Conservation (phyloP, 2,888 invertebrate species). For the Clunio marinus region DNA sequence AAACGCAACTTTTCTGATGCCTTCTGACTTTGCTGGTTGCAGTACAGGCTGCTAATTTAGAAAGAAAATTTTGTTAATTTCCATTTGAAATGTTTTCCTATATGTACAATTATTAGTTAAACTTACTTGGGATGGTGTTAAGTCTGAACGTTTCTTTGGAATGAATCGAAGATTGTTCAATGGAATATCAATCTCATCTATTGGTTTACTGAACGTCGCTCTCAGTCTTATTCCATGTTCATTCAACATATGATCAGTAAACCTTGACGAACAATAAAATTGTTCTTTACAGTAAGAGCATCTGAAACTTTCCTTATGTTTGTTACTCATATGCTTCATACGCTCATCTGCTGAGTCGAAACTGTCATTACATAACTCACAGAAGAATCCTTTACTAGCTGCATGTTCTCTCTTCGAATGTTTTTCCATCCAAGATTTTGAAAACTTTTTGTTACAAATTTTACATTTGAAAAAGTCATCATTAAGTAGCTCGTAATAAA, state of each 20-base stretch:
- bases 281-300: neutral
- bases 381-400: neutral
- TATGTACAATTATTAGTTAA: neutral
- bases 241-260: constrained; percentile 6
- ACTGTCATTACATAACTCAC: constrained; percentile 7
- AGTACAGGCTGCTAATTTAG: neutral
- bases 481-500: too few species aligned
- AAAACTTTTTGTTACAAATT: neutral
- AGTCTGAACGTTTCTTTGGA: too few species aligned
- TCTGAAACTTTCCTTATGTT: neutral
- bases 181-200: constrained; percentile 11
- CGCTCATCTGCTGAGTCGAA: neutral
- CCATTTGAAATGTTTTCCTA: too few species aligned
- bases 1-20: neutral
- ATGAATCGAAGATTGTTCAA: neutral
- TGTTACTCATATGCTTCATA: neutral
- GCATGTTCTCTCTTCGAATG: neutral
- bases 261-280: neutral
- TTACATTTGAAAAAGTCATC: neutral
- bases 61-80: too few species aligned
- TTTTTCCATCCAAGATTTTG: constrained; percentile 3
- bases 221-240: neutral
- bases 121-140: neutral
- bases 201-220: neutral
- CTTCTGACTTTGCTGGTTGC: neutral